Evolutionary conservation across 2,113 vertebrate species (phyloP), one percentile per base, ranked within the genome.

Genomic region (Dipodomys spectabilis): DNA sequence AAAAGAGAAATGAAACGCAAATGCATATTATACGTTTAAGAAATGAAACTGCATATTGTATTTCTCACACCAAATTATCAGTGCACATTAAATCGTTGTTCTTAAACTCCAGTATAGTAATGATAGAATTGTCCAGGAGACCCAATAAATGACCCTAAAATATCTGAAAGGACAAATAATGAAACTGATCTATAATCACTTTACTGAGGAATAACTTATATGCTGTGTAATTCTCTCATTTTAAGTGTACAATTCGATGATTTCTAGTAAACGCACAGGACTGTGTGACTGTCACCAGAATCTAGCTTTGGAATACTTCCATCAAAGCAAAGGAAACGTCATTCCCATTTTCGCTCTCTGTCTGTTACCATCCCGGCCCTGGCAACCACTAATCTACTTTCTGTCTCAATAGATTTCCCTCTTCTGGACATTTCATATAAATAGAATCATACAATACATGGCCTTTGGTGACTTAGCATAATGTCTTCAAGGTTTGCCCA

Each of bases 281-380:
- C n/a, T 74, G 27, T 57, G 28, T 5, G 77, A 7, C 19, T 5
- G 5, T 28, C 7, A 16, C 4, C 16, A 44, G 27, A 2, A n/a
- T 18, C 81, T 15, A 22, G 30, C 64, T 69, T 39, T 88, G 18
- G 79, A 30, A 35, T 15, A 3, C 16, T 67, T 28, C 23, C 39
- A 23, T 80, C 25, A 28, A 53, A 25, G 57, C 23, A 1, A 22
- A 20, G 25, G 49, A n/a, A 27, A 25, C 5, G 0, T 7, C 12
- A 0, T 0, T 35, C 16, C 18, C 27, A 2, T 0, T 2, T 6
- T 5, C 0, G 11, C 18, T 11, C 13, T 0, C 49, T 7, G 19
- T 32, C 13, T 5, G 5, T 32, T 32, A 1, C 27, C 27, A 15
- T 0, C 2, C 19, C 1, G 8, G 44, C 12, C 2, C 44, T 2